Conservation (phyloP, 2,797 vertebrate genomes). For the Chelon labrosus region DNA sequence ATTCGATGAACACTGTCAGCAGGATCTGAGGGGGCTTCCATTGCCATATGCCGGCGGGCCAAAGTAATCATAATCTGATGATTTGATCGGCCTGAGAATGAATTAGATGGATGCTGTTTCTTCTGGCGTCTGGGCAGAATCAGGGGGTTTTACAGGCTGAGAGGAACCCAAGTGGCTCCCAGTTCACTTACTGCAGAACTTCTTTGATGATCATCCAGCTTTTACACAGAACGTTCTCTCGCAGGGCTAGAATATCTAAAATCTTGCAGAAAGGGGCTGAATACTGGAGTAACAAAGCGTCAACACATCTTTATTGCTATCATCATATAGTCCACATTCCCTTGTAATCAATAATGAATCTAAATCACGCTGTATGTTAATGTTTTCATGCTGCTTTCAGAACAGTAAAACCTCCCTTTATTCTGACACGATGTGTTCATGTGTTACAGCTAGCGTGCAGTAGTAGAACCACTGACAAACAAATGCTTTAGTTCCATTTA, state of each 20-base stretch:
- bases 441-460: too few species aligned
- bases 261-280: background rate
- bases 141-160: conserved; percentile 36
- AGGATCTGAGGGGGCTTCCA: conserved; percentile 41
- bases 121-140: conserved; percentile 40
- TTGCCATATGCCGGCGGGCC: conserved; percentile 48
- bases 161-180: conserved; percentile 11
- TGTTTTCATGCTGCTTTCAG: too few species aligned
- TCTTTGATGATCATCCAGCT: conserved; percentile 34
- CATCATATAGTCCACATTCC: too few species aligned
- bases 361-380: too few species aligned
- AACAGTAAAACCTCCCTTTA: too few species aligned
- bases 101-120: conserved; percentile 55
- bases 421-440: too few species aligned
- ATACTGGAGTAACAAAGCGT: background rate
- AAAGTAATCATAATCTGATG: conserved; percentile 56
- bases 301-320: background rate
- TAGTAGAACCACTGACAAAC: too few species aligned
- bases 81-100: conserved; percentile 62
- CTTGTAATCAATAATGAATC: too few species aligned
- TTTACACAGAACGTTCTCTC: conserved; percentile 24
- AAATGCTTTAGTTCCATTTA: too few species aligned
- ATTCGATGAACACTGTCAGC: conserved; percentile 32
- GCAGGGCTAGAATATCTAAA: background rate
- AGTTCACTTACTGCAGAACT: conserved; percentile 5